Evolutionary conservation across 2,113 vertebrate species (phyloP), one percentile per base, ranked within the genome.

Genomic region (Lanius ludovicianus): DNA sequence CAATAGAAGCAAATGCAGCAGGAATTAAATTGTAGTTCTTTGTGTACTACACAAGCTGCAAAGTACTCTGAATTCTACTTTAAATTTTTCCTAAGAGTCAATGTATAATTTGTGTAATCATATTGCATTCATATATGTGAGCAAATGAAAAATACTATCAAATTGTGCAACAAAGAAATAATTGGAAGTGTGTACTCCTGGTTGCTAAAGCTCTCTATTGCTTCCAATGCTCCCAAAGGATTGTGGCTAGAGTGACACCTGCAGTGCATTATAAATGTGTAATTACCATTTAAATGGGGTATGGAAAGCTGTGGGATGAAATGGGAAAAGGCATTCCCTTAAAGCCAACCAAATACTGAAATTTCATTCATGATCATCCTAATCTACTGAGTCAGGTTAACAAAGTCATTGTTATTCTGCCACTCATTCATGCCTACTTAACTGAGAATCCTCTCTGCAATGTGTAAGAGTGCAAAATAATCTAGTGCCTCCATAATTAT

Each of bases 221-320:
- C 90, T 95, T 95, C 80, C 93, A 94, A 16, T 59, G 73, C 71
- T 96, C 97, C 95, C 93, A 87, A 93, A 97, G 95, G 96, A 94
- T 90, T 91, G 70, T 77, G 67, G 93, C 89, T 92, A 84, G 74
- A 95, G 90, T 91, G 95, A 97, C 95, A 96, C 89, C 97, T 97
- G 97, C 94, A 90, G 93, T 97, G 97, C 92, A 97, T 97, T 97
- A 95, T 97, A 95, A 97, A 98, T 97, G 93, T 95, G 93, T 96
- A 97, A 98, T 98, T 98, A 98, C 93, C 98, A 98, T 98, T 97
- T 98, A 97, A 98, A 98, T 97, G 78, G 96, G 56, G 79, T 50
- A 94, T 93, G 86, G 87, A 97, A 97, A 97, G 96, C 96, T 92
- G 87, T 75, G 68, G 88, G 93, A 92, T 92, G 77, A 95, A 97